Base-by-base conservation (phyloP, 2,797 vertebrate genomes). In the Sebastes wilsoni region DNA sequence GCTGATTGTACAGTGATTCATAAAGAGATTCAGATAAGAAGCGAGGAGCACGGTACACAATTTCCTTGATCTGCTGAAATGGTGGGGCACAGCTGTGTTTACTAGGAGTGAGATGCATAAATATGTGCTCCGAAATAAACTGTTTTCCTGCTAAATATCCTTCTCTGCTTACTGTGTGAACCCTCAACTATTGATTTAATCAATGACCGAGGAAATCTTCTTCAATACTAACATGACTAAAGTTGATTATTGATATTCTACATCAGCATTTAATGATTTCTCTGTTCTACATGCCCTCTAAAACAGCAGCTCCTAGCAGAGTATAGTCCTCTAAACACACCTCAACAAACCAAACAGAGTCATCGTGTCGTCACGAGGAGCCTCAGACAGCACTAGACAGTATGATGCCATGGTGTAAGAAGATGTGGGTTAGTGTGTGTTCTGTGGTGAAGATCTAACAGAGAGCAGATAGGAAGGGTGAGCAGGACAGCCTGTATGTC, bases 1-100 rank as follows among this genome's bases (percentile, higher is more conserved):
- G 61, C 28, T 82, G 87, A 85, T 34, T 52, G 52, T 34, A 14
- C 56, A 12, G 72, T 73, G 72, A 84, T 72, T 88, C 77, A 88
- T 36, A 30, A 23, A 75, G 13, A 14, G 42, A 23, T 8, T 59
- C 36, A 67, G 75, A 76, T 36, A 61, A 66, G 32, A 66, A 13
- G 13, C 16, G 5, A 54, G 7, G 16, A 58, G 27, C 27, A 64
- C 10, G 58, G 72, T 46, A 23, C 52, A 52, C 69, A 14, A 13
- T 72, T 46, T 49, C 27, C 23, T 46, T 65, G 8, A 76, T 80
- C 38, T 22, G 20, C 22, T 30, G 34, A 66, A 38, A 56, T 5
- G 22, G 2, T 16, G 30, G 30, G 54, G 42, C 30, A 25, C 61
- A 82, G 30, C 76, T 82, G 59, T 68, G 73, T 80, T 78, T 70